Conservation (phyloP, 2,888 invertebrate genomes). For the Tryphoninae sp. region DNA sequence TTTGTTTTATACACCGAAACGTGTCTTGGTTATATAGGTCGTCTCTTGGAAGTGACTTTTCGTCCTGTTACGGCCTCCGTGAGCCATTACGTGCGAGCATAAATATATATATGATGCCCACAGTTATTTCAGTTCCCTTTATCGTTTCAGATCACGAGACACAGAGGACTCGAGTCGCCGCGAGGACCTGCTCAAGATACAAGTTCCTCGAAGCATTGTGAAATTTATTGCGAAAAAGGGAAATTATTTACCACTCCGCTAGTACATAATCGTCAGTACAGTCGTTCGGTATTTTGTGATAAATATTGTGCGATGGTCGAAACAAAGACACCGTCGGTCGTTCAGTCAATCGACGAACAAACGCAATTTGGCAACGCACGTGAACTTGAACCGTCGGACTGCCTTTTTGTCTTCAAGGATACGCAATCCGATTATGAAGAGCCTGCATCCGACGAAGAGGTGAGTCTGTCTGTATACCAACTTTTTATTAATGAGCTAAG, state of each 20-base stretch:
- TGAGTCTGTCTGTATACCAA: slow-evolving; percentile 50
- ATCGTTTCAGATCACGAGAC: slow-evolving; percentile 64
- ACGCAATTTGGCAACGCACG: slow-evolving; percentile 79
- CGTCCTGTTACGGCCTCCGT: slow-evolving; percentile 24
- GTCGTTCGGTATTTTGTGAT: slow-evolving; percentile 34
- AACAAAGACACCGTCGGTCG: slow-evolving; percentile 61
- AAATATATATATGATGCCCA: neutral
- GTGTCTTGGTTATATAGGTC: slow-evolving; percentile 22
- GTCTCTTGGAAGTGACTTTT: slow-evolving; percentile 32
- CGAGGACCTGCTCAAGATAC: slow-evolving; percentile 23
- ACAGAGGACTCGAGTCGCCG: slow-evolving; percentile 27
- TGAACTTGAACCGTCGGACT: slow-evolving; percentile 76
- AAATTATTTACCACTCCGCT: slow-evolving; percentile 57
- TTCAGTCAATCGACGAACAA: slow-evolving; percentile 70
- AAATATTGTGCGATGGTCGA: slow-evolving; percentile 73
- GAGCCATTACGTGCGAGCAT: slow-evolving; percentile 45
- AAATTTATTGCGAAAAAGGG: slow-evolving; percentile 28
- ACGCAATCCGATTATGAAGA: slow-evolving; percentile 79
- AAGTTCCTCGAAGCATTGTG: slow-evolving; percentile 30
- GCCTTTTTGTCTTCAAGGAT: slow-evolving; percentile 79
- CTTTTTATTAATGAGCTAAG: no score
- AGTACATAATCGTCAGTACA: slow-evolving; percentile 18
- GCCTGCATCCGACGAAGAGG: slow-evolving; percentile 77
- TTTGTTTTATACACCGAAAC: neutral
- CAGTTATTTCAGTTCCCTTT: slow-evolving; percentile 21